Evolutionary conservation across 2,888 invertebrate species (phyloP).

Genomic region (Scaptomyza tumidula): DNA sequence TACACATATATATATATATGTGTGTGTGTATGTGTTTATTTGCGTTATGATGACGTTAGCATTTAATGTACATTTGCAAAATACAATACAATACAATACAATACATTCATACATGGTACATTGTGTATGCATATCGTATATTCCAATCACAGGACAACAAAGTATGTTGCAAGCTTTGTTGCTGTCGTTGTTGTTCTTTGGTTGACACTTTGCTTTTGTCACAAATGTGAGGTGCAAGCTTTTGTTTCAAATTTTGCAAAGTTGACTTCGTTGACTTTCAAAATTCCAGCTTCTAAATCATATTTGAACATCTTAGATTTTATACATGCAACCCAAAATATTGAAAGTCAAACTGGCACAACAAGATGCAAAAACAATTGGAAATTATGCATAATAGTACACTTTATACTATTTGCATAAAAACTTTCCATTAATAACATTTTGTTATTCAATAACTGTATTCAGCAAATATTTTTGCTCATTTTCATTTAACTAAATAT

Average conservation of each 20-base stretch:
- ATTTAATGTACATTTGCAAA: background rate
- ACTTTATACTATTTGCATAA: no score
- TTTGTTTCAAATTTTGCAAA: background rate
- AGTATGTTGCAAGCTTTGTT: background rate
- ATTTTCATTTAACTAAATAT: no score
- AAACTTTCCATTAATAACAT: no score
- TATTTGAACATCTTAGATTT: no score
- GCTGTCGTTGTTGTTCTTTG: background rate
- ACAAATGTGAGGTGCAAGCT: background rate
- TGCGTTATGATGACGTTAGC: background rate
- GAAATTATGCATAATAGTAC: no score
- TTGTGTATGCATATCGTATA: background rate
- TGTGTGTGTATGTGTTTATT: background rate
- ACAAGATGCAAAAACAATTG: no score
- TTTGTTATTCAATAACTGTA: no score
- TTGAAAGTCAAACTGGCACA: no score
- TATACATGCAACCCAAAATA: no score
- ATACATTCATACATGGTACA: background rate
- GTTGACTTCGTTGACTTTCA: no score
- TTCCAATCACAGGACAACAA: constrained; percentile 2
- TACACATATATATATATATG: background rate
- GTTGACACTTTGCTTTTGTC: background rate
- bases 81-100: background rate
- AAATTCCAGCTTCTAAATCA: no score
- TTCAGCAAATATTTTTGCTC: no score